phyloP scores from a whole-genome alignment of 2,888 invertebrate species.

The Diploptera punctata region DNA sequence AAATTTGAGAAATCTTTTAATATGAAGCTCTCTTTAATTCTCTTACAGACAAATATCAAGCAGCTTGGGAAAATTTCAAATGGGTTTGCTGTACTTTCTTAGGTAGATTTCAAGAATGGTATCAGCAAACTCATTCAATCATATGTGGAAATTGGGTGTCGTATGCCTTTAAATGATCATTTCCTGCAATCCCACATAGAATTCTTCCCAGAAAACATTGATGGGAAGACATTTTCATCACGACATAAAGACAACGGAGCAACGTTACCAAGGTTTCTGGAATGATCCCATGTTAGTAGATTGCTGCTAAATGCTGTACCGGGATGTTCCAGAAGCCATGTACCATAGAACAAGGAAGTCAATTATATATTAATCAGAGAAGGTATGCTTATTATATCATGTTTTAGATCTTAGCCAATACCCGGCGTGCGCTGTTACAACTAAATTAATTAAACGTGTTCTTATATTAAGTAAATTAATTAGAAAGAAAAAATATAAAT shows the following conservation, averaged over 20 bases:
- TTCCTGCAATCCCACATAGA: background rate
- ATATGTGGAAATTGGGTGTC: background rate
- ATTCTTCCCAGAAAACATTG: background rate
- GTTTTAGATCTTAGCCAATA: too few relatives aligned
- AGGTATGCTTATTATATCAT: too few relatives aligned
- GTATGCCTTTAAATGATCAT: background rate
- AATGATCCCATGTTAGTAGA: slow-evolving; percentile 1
- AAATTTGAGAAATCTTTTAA: background rate
- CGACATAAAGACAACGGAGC: background rate
- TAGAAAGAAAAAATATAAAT: too few relatives aligned
- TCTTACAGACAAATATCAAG: background rate
- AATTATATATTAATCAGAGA: background rate
- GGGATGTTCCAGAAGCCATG: background rate
- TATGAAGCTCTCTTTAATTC: background rate
- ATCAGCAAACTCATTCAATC: background rate
- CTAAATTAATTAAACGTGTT: too few relatives aligned
- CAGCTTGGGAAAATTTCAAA: slow-evolving; percentile 1
- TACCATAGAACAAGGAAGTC: background rate
- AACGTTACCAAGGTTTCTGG: background rate
- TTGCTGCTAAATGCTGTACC: slow-evolving; percentile 5
- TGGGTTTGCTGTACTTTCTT: background rate
- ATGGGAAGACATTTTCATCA: background rate
- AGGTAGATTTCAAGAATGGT: background rate
- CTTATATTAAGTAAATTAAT: too few relatives aligned
- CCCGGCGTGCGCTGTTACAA: too few relatives aligned